phyloP scores from a whole-genome alignment of 2,113 vertebrate species.

The Sminthopsis crassicaudata region DNA sequence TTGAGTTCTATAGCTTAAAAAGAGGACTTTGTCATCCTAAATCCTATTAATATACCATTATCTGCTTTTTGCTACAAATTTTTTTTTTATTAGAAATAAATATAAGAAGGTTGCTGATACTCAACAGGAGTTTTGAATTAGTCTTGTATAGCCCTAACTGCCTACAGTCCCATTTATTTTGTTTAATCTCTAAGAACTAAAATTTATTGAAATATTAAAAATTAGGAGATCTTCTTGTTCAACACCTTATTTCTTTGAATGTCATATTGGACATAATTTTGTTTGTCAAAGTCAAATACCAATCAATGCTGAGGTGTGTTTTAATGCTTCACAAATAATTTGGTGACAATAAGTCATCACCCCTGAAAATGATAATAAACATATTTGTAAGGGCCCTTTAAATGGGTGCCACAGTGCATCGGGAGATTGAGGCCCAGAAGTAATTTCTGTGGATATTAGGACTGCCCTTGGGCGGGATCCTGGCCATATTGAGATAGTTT shows the following conservation, averaged over 20 bases:
- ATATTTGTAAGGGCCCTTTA: too few relatives aligned
- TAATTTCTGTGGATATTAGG: too few relatives aligned
- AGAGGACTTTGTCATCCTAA: not conserved
- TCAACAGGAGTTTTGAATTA: too few relatives aligned
- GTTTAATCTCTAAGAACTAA: not conserved
- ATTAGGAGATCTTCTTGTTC: not conserved
- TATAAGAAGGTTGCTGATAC: too few relatives aligned
- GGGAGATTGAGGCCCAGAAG: too few relatives aligned
- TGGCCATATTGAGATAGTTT: too few relatives aligned
- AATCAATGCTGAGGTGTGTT: not conserved
- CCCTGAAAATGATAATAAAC: not conserved
- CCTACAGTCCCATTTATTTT: not conserved
- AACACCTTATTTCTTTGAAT: not conserved
- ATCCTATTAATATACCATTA: not conserved
- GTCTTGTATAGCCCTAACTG: too few relatives aligned
- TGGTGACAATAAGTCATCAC: not conserved
- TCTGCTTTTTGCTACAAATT: too few relatives aligned
- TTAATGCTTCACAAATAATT: not conserved
- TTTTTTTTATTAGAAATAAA: too few relatives aligned
- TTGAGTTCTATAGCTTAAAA: not conserved
- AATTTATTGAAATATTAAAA: not conserved
- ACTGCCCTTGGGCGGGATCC: too few relatives aligned
- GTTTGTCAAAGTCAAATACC: slow-evolving; percentile 51
- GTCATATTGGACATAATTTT: not conserved
- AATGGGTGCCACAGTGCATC: too few relatives aligned